Percentiles rank a stretch among this genome's conserved stretches.
Conservation (phyloP, 2,888 invertebrate genomes). For the Mechanitis mazaeus region DNA sequence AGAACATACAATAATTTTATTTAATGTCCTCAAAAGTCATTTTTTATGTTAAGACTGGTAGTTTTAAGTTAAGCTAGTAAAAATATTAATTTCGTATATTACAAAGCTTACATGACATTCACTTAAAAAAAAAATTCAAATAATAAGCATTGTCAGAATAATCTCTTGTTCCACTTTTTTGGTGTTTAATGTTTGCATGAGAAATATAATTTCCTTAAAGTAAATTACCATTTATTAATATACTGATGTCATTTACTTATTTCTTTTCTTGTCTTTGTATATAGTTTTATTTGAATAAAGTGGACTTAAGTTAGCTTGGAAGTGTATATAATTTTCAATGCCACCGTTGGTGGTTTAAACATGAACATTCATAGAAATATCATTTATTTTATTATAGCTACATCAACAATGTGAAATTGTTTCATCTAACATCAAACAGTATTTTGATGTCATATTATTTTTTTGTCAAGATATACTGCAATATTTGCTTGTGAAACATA, state of each 20-base stretch:
- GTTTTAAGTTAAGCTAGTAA: conserved; percentile 28
- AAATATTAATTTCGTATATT: conserved; percentile 1
- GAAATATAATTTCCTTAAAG: too few relatives aligned
- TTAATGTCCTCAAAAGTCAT: not conserved
- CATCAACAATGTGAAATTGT: not conserved
- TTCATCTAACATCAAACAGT: too few relatives aligned
- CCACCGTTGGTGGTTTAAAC: not conserved
- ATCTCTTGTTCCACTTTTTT: not conserved
- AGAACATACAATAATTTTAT: not conserved
- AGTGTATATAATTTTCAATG: conserved; percentile 2
- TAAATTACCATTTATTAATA: too few relatives aligned
- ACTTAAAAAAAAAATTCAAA: too few relatives aligned
- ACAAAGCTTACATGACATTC: too few relatives aligned
- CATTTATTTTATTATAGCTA: not conserved
- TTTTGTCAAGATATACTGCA: too few relatives aligned
- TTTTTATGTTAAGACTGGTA: conserved; percentile 38
- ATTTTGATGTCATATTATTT: too few relatives aligned
- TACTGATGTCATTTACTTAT: too few relatives aligned
- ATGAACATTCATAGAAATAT: not conserved
- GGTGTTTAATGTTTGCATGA: not conserved
- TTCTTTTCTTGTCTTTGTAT: conserved; percentile 5
- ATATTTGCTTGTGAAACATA: too few relatives aligned
- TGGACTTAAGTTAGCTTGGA: not conserved
- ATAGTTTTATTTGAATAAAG: not conserved
- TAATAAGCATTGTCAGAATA: too few relatives aligned